Evolutionary conservation across 2,888 invertebrate genomes (phyloP), one percentile per base, ranked within the genome.

Genomic region (Drosophila meridiana): DNA sequence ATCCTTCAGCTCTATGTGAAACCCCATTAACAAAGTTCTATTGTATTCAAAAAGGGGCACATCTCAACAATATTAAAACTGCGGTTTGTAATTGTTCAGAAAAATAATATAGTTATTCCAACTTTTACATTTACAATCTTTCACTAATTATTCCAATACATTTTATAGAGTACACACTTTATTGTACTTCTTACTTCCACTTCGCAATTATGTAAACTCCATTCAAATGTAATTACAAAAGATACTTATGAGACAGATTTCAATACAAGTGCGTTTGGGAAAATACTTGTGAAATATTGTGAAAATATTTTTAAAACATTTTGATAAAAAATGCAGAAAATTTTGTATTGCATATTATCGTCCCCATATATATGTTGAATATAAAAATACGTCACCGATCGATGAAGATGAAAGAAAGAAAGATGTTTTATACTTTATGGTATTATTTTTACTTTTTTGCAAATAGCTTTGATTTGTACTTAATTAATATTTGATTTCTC

Each of bases 241-340:
- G 91, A 91, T 91, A 91, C 91, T 91, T 91, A 91, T 90, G 92
- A 91, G 91, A 91, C 92, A 91, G 92, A 92, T 91, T 91, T 91
- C 91, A 92, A 92, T 91, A 81, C 91, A 91, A 91, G 92, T 88
- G 84, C 82, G 85, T 83, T 92, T 91, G 92, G 91, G 91, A 92
- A 91, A 90, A 87, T 87, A 92, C 91, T 90, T 91, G 91, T 91
- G 92, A 89, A 79, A 75, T 78, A 71, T 56, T 69, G 20, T 68
- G 40, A 69, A 68, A 45, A 45, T 72, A 62, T 65, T 61, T 30
- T 65, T 73, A 69, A 50, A 42, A 67, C 28, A 11, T 66, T 62
- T 62, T 62, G 30, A 60, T 61, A 64, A 48, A 43, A 80, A 83
- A 72, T 70, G 53, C 66, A 56, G 62, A 70, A 61, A 55, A 58